Evolutionary conservation across 2,797 vertebrate species (phyloP), one percentile per base, ranked within the genome.

Genomic region (Fundulus diaphanus): DNA sequence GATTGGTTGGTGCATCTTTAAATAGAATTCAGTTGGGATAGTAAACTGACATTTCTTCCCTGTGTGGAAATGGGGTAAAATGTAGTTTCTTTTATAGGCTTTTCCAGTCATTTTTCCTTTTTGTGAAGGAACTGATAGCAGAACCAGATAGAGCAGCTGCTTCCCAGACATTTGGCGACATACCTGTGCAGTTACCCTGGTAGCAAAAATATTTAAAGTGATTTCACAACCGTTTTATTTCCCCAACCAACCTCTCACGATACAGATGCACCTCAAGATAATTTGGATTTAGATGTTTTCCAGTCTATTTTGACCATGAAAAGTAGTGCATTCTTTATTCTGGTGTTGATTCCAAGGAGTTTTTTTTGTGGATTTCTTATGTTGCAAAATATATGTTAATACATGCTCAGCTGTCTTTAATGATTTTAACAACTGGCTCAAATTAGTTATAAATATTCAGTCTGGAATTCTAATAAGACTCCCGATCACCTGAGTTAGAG

Each of bases 71-170:
- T 86, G 54, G 78, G 61, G 85, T 74, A 69, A 82, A 85, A 81
- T 52, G 40, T n/a, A 81, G 72, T 73, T 83, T 82, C 72, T 70
- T 59, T 63, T 75, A 68, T 77, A 88, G 84, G 81, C 7, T 83
- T 68, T 90, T 92, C 79, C 85, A 85, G 80, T 83, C 68, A 87
- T 90, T 91, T 93, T 76, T 69, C 61, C 80, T 74, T 82, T 74
- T 73, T 76, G 44, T 12, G 59, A 79, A 68, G 76, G 82, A 90
- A 84, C 72, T 89, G 82, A 89, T 82, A 85, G 87, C 78, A 87
- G 75, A 81, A 92, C 87, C 93, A 95, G 92, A 92, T 92, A 90
- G 90, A 82, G 81, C 85, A 93, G 92, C 92, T 94, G 91, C 91
- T 87, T 92, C 80, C 83, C 79, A 86, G 90, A 93, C 91, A 83